A percentile compares a stretch with the other conserved stretches of the same genome.
Conservation (phyloP, 2,797 vertebrate species). For the Carcharodon carcharias region DNA sequence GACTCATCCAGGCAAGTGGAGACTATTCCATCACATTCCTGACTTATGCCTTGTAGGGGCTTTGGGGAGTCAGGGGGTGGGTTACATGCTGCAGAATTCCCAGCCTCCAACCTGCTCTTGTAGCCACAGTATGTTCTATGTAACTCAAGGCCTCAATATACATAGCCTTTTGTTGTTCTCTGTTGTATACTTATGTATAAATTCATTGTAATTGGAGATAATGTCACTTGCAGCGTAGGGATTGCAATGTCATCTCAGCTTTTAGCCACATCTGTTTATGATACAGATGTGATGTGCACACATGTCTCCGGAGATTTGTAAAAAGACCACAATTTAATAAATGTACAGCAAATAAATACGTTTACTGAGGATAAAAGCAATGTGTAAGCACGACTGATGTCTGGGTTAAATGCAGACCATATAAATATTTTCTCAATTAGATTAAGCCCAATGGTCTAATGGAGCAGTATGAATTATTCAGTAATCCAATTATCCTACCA, state of each 20-base stretch:
- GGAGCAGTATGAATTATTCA: conserved; percentile 21
- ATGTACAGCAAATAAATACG: background rate
- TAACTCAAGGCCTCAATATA: background rate
- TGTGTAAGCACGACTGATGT: background rate
- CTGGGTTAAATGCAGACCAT: conserved; percentile 7
- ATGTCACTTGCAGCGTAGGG: background rate
- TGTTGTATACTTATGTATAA: no score
- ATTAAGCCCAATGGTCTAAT: conserved; percentile 14
- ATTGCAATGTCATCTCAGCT: background rate
- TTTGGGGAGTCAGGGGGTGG: no score
- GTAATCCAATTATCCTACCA: background rate
- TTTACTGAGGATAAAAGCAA: conserved; percentile 1
- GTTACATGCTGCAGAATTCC: no score
- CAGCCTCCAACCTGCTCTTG: no score
- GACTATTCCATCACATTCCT: no score
- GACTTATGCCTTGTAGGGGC: no score
- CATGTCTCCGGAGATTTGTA: background rate
- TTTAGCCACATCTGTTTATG: background rate
- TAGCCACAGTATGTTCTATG: no score
- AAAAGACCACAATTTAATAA: background rate
- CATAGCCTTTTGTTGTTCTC: background rate
- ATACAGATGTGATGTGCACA: background rate
- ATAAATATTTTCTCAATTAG: background rate
- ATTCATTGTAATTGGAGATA: background rate
- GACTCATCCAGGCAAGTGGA: no score